Conservation (phyloP, 2,888 invertebrate genomes). For the Seladonia tumulorum region DNA sequence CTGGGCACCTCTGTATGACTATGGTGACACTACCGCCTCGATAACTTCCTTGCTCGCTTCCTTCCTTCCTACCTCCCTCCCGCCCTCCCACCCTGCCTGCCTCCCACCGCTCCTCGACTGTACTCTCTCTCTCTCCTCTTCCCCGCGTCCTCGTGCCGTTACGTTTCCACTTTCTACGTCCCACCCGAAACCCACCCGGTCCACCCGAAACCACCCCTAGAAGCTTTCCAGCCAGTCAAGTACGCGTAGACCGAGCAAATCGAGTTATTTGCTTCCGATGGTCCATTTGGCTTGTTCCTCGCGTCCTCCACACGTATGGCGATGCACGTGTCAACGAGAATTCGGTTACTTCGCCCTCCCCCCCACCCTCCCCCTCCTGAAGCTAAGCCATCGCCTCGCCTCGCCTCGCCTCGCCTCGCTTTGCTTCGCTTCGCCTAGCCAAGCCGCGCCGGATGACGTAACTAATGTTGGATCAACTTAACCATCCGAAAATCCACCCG, state of each 20-base stretch:
- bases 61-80: constrained; percentile 49
- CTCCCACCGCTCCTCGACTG: constrained; percentile 1
- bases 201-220: constrained; percentile 21
- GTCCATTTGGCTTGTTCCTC: constrained; percentile 67
- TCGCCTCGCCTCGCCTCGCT: background rate
- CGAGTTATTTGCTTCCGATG: constrained; percentile 71
- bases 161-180: constrained; percentile 21
- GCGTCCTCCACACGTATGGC: constrained; percentile 54
- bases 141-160: background rate
- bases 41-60: constrained; percentile 73
- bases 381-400: constrained; percentile 57
- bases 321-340: constrained; percentile 73
- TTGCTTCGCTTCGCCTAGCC: too few species aligned
- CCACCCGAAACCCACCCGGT: constrained; percentile 19
- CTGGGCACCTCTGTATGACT: constrained; percentile 71
- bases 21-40: constrained; percentile 73
- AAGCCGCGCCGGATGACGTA: constrained; percentile 53
- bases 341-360: constrained; percentile 66
- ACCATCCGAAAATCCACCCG: constrained; percentile 10
- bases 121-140: background rate
- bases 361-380: constrained; percentile 33
- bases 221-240: constrained; percentile 60
- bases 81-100: background rate
- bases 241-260: constrained; percentile 68
- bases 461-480: constrained; percentile 67